Conservation (phyloP, 2,797 vertebrate genomes). For the Numenius phaeopus region DNA sequence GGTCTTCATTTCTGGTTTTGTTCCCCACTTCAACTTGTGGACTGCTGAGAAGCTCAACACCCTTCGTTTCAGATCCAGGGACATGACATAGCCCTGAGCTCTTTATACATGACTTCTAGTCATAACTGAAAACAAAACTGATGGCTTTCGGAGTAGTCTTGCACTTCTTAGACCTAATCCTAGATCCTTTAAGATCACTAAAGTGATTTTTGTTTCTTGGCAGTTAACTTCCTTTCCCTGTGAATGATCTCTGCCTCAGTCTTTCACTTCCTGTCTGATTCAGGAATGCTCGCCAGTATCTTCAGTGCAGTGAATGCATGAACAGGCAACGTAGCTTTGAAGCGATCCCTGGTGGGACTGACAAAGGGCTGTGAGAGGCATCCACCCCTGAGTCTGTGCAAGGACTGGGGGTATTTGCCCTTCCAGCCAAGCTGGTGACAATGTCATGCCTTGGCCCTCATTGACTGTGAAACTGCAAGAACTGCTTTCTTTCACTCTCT, state of each 20-base stretch:
- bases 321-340: not conserved
- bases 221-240: not conserved
- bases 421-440: not conserved
- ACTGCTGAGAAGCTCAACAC: not conserved
- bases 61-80: not conserved
- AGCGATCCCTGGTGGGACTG: rapidly evolving
- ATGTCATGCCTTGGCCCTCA: not conserved
- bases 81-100: not conserved
- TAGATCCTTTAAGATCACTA: not conserved
- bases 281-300: not conserved
- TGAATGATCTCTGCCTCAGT: not conserved
- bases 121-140: not conserved
- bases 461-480: not conserved
- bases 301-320: not conserved
- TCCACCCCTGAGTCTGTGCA: not conserved
- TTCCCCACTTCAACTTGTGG: not conserved
- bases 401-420: not conserved
- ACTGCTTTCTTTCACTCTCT: not conserved
- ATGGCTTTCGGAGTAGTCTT: not conserved
- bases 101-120: not conserved
- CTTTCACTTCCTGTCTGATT: not conserved
- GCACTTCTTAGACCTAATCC: not conserved
- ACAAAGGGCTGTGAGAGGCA: not conserved
- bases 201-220: not conserved
- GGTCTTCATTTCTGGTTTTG: not conserved